These are phyloP conservation scores for Hemitrygon akajei DNA, from an alignment of 2,797 vertebrate species.

Conservation along the genomic window DNA sequence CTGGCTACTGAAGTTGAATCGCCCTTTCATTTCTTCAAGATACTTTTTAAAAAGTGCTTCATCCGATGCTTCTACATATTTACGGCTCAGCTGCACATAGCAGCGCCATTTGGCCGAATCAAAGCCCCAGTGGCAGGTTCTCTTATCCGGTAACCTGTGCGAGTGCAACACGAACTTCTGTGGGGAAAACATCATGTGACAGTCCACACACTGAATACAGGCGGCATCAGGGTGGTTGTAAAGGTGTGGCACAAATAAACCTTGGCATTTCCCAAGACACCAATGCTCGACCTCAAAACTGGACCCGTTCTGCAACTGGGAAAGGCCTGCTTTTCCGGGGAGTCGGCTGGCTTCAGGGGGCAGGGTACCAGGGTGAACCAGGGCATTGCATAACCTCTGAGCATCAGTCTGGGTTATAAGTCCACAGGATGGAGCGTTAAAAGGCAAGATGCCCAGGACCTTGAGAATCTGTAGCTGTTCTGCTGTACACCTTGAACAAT, in stretches of 20 bases:
- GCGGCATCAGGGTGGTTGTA: slow-evolving; percentile 82
- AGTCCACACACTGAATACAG: slow-evolving; percentile 91
- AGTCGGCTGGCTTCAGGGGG: slow-evolving; percentile 71
- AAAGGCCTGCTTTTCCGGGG: slow-evolving; percentile 65
- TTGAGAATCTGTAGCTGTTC: slow-evolving; percentile 96
- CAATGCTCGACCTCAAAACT: slow-evolving; percentile 95
- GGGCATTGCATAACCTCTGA: slow-evolving; percentile 90
- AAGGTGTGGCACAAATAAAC: slow-evolving; percentile 87
- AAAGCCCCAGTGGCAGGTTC: slow-evolving; percentile 98
- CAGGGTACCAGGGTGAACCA: slow-evolving; percentile 77
- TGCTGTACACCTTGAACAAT: slow-evolving; percentile 88
- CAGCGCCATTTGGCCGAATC: slow-evolving; percentile 96
- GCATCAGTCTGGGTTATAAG: slow-evolving; percentile 93
- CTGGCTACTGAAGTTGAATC: slow-evolving; percentile 74
- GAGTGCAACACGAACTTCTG: slow-evolving; percentile 98
- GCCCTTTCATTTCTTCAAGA: slow-evolving; percentile 90
- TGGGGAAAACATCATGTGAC: slow-evolving; percentile 88
- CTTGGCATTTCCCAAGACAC: slow-evolving; percentile 95
- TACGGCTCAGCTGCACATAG: slow-evolving; percentile 89
- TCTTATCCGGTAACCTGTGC: slow-evolving; percentile 89
- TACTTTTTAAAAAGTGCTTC: slow-evolving; percentile 76
- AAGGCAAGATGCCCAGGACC: slow-evolving; percentile 91
- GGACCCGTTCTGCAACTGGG: slow-evolving; percentile 78
- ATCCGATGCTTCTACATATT: slow-evolving; percentile 75
- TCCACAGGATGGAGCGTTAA: slow-evolving; percentile 93